Conservation (phyloP, 2,797 vertebrate genomes). For the Onychomys arenicola region DNA sequence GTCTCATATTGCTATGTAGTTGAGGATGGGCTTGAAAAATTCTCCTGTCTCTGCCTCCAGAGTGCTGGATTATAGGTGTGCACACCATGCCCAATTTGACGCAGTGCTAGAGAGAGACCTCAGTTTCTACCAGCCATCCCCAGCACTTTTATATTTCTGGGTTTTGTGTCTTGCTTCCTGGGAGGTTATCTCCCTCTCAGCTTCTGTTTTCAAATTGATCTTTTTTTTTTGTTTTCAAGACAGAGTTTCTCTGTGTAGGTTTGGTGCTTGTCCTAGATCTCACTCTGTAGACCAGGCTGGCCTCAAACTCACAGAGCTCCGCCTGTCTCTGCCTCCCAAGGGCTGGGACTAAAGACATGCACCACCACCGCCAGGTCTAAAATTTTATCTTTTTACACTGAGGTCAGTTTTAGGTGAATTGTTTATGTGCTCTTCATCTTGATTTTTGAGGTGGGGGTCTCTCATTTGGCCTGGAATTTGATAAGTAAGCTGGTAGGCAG, state of each 20-base stretch:
- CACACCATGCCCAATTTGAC: not conserved
- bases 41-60: not conserved
- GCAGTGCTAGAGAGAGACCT: not conserved
- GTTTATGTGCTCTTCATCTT: not conserved
- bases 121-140: not conserved
- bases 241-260: too few relatives aligned
- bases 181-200: not conserved
- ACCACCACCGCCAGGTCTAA: too few relatives aligned
- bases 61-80: too few relatives aligned
- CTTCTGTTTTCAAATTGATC: not conserved
- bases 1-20: not conserved
- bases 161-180: not conserved
- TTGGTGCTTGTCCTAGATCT: too few relatives aligned
- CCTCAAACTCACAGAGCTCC: too few relatives aligned
- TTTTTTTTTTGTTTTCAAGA: not conserved
- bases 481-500: not conserved
- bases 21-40: not conserved
- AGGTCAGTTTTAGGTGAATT: not conserved
- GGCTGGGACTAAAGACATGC: too few relatives aligned
- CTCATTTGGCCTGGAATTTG: not conserved
- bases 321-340: too few relatives aligned
- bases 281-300: too few relatives aligned
- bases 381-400: not conserved
- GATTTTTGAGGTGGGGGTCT: not conserved
- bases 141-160: not conserved